Percentiles rank a stretch among this genome's conserved stretches.
Conservation (phyloP, 2,797 vertebrate species). For the Dryobates pubescens region DNA sequence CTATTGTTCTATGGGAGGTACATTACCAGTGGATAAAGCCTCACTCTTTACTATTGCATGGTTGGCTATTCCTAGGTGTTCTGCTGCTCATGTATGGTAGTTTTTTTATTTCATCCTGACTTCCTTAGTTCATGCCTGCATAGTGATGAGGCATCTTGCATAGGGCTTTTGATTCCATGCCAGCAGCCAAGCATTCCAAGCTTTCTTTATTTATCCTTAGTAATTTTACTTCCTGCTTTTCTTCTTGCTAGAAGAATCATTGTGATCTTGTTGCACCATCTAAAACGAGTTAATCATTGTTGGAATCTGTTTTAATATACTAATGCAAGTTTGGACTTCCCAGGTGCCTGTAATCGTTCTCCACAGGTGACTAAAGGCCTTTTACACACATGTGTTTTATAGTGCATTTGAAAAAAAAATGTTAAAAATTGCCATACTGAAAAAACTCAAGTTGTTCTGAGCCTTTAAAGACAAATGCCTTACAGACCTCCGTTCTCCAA, state of each 20-base stretch:
- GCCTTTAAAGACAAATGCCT: neutral
- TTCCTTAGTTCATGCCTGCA: constrained; percentile 21
- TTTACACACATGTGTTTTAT: neutral
- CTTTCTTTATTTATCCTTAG: constrained; percentile 30
- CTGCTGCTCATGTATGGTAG: neutral
- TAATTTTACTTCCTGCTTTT: constrained; percentile 8
- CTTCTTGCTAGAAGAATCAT: neutral
- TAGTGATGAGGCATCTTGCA: neutral
- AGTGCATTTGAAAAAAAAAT: neutral
- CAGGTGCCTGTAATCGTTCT: neutral
- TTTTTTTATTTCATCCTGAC: neutral
- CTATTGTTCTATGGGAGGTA: neutral
- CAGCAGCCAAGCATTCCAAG: constrained; percentile 54
- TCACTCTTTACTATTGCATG: neutral
- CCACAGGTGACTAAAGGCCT: neutral
- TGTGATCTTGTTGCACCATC: neutral
- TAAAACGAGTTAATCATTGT: constrained; percentile 1
- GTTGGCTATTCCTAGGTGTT: neutral
- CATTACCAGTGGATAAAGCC: neutral
- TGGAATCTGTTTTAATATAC: neutral
- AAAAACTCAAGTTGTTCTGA: neutral
- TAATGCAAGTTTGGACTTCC: neutral
- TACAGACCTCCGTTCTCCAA: neutral
- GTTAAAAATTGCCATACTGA: neutral
- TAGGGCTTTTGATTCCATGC: constrained; percentile 44